Percentiles rank a stretch among this genome's conserved stretches.
These are phyloP conservation scores for Eclectus roratus DNA, from an alignment of 2,113 vertebrate genomes.

Conservation along the genomic window DNA sequence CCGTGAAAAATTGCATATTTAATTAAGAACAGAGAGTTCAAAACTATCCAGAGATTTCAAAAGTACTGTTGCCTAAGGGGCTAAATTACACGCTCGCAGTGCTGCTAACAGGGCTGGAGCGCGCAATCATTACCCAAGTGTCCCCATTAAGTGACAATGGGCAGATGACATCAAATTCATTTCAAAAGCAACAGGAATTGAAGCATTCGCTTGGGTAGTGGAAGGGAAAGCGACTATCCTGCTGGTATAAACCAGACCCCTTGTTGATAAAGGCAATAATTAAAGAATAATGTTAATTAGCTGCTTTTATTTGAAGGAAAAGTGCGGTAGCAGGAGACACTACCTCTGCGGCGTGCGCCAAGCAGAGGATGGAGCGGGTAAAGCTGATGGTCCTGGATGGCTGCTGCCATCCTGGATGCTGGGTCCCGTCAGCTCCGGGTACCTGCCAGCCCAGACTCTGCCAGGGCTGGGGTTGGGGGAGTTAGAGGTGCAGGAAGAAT, in stretches of 20 bases:
- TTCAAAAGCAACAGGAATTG: slow-evolving; percentile 80
- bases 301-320: slow-evolving; percentile 76
- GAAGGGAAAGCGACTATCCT: slow-evolving; percentile 74
- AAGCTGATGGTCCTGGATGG: neutral
- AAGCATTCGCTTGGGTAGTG: slow-evolving; percentile 76
- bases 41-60: slow-evolving; percentile 87
- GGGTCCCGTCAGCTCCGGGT: rapidly evolving
- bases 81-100: slow-evolving; percentile 88
- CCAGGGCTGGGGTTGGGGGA: neutral
- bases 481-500: neutral
- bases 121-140: slow-evolving; percentile 84
- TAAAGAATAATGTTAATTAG: slow-evolving; percentile 91
- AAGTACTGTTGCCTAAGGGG: slow-evolving; percentile 87
- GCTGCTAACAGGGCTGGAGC: slow-evolving; percentile 86
- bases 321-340: slow-evolving; percentile 62
- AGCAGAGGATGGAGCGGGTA: rapidly evolving
- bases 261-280: slow-evolving; percentile 87
- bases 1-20: slow-evolving; percentile 95
- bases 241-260: slow-evolving; percentile 83
- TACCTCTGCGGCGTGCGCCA: neutral
- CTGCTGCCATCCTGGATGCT: rapidly evolving
- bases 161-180: slow-evolving; percentile 88
- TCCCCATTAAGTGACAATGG: slow-evolving; percentile 88
- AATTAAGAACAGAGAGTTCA: slow-evolving; percentile 93
- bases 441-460: neutral